These are phyloP conservation scores for Myripristis jacobus DNA, from an alignment of 2,797 vertebrate species.

Conservation along the genomic window DNA sequence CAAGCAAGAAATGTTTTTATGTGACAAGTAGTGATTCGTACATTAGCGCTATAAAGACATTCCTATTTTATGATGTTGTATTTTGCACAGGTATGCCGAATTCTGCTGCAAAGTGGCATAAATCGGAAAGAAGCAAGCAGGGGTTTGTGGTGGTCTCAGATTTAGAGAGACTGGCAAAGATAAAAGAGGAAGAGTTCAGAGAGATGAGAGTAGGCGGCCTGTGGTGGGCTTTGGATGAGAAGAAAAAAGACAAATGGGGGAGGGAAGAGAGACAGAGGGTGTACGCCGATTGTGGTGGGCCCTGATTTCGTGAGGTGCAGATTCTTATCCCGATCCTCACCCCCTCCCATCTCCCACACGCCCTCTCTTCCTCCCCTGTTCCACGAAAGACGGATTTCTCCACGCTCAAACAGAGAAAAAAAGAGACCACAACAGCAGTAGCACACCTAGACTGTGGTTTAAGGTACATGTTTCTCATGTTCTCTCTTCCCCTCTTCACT, in stretches of 20 bases:
- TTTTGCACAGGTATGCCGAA: not conserved
- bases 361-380: slow-evolving; percentile 85
- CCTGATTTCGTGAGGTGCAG: slow-evolving; percentile 82
- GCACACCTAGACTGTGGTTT: slow-evolving; percentile 68
- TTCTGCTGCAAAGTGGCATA: slow-evolving; percentile 22
- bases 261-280: slow-evolving; percentile 50
- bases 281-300: slow-evolving; percentile 78
- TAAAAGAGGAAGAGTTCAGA: slow-evolving; percentile 57
- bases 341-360: slow-evolving; percentile 72
- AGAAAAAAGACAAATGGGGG: slow-evolving; percentile 58
- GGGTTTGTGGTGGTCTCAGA: slow-evolving; percentile 84
- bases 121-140: slow-evolving; percentile 43
- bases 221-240: slow-evolving; percentile 80
- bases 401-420: slow-evolving; percentile 66
- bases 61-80: not conserved
- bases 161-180: slow-evolving; percentile 72
- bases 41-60: not conserved
- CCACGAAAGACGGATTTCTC: slow-evolving; percentile 88
- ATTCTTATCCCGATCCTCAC: slow-evolving; percentile 78
- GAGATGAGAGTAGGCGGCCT: slow-evolving; percentile 72
- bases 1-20: too few species aligned
- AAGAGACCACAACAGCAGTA: slow-evolving; percentile 69
- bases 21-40: too few species aligned
- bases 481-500: slow-evolving; percentile 40
- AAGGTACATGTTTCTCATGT: slow-evolving; percentile 42